Percentiles rank a stretch among this genome's conserved stretches.
phyloP scores from a whole-genome alignment of 2,113 vertebrate species.

The Nannobrachium achirus region DNA sequence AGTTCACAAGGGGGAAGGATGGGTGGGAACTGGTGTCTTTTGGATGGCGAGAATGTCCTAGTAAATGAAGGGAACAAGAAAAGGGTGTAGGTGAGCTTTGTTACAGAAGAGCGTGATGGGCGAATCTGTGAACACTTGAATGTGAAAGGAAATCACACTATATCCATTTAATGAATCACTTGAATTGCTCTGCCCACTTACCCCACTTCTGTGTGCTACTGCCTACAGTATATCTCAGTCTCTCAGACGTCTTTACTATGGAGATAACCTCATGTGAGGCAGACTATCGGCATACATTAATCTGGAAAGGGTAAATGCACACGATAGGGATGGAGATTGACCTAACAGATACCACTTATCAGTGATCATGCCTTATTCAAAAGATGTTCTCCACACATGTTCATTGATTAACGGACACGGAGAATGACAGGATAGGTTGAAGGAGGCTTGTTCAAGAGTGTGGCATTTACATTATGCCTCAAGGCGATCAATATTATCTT shows the following conservation, averaged over 20 bases:
- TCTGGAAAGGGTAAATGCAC: constrained; percentile 8
- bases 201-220: background rate
- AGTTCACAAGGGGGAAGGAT: constrained; percentile 18
- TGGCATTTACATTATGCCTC: constrained; percentile 24
- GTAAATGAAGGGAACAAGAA: constrained; percentile 6
- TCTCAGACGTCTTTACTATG: background rate
- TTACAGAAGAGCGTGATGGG: background rate
- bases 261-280: background rate
- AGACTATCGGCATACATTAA: too few species aligned
- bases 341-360: background rate
- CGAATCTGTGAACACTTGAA: constrained; percentile 42
- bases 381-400: constrained; percentile 13
- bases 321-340: constrained; percentile 11
- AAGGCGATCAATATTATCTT: constrained; percentile 10
- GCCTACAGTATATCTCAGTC: background rate
- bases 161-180: constrained; percentile 12
- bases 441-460: constrained; percentile 30
- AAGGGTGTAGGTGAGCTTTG: background rate
- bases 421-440: background rate
- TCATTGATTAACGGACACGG: constrained; percentile 40
- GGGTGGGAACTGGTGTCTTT: background rate
- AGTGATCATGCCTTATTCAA: constrained; percentile 13
- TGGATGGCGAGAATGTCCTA: constrained; percentile 15
- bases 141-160: constrained; percentile 60
- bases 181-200: constrained; percentile 33